These are phyloP conservation scores for Parauchenoglanis punctatus DNA, from an alignment of 2,797 vertebrate genomes.

Conservation along the genomic window DNA sequence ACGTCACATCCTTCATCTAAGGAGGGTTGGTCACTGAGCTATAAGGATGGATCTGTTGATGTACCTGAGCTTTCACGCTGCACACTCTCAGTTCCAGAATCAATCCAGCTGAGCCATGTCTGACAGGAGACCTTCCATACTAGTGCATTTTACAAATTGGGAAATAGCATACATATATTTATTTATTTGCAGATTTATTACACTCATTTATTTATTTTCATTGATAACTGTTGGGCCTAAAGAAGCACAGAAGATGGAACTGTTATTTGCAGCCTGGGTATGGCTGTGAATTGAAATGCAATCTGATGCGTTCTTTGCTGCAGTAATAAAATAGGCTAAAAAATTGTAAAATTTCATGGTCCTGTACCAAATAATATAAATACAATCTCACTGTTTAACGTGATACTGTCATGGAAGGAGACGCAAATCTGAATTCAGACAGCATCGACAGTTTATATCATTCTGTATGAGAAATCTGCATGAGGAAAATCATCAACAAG, in stretches of 20 bases:
- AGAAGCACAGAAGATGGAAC: neutral
- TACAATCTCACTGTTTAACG: neutral
- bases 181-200: neutral
- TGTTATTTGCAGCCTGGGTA: neutral
- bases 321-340: neutral
- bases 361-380: neutral
- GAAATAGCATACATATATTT: neutral
- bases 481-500: neutral
- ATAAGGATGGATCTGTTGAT: neutral
- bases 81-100: neutral
- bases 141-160: neutral
- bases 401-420: neutral
- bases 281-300: neutral
- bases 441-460: neutral
- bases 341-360: neutral
- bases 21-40: neutral
- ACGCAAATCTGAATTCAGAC: conserved; percentile 30
- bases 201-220: neutral
- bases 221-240: neutral
- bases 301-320: neutral
- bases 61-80: neutral
- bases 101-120: neutral
- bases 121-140: neutral
- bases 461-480: neutral
- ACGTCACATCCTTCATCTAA: neutral